These are phyloP conservation scores for Cydia amplana DNA, from an alignment of 1,140 invertebrate genomes.

Conservation along the genomic window DNA sequence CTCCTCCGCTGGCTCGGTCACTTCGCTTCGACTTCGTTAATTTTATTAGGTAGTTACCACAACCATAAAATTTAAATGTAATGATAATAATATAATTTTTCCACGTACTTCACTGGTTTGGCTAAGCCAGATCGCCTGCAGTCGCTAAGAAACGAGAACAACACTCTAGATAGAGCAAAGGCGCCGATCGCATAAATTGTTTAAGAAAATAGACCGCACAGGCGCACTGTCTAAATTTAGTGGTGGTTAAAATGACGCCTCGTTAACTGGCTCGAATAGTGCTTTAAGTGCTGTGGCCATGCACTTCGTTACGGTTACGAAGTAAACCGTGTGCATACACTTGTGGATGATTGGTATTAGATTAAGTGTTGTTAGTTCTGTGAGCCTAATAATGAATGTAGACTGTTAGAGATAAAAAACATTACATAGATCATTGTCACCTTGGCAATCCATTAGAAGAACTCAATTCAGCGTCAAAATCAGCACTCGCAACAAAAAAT, in stretches of 20 bases:
- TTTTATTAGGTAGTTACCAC: too few relatives aligned
- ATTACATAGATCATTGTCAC: too few relatives aligned
- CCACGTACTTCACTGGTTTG: neutral
- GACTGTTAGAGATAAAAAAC: too few relatives aligned
- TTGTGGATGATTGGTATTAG: neutral
- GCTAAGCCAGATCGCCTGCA: neutral
- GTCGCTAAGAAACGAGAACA: conserved; percentile 1
- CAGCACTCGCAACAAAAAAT: too few relatives aligned
- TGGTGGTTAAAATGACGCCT: conserved; percentile 48
- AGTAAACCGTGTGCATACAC: neutral
- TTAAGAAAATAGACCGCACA: conserved; percentile 65
- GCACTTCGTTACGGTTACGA: neutral
- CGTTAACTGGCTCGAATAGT: conserved; percentile 30
- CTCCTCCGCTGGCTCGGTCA: too few relatives aligned
- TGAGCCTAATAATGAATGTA: too few relatives aligned
- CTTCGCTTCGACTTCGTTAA: too few relatives aligned
- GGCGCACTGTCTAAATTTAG: conserved; percentile 38
- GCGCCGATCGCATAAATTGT: conserved; percentile 68
- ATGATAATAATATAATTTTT: neutral
- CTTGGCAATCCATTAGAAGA: too few relatives aligned
- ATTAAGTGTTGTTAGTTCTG: too few relatives aligned
- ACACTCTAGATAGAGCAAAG: conserved; percentile 50
- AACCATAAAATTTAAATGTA: too few relatives aligned
- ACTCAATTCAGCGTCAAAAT: too few relatives aligned
- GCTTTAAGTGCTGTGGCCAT: conserved; percentile 1